Base-by-base conservation (phyloP, 2,888 invertebrate species). In the Torymus aiolomorphi region DNA sequence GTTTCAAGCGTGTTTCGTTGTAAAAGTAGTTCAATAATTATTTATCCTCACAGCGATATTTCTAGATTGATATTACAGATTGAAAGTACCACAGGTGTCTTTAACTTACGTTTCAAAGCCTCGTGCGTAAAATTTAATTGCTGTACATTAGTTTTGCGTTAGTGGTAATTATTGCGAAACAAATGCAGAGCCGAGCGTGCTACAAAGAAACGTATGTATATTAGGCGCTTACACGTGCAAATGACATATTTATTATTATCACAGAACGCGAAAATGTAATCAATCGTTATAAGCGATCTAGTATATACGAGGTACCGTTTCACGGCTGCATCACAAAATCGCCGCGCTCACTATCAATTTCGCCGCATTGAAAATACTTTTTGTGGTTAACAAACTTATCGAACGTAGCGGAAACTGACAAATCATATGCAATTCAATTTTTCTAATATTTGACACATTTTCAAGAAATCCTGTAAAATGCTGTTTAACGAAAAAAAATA, bases 231-330 rank as follows among this genome's bases (percentile, higher is more conserved):
- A 18, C 49, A 56, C 18, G 56, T 61, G 20, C 56, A n/a, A 78
- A 57, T 10, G 63, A 70, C 59, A 51, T 63, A 51, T 51, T 61
- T 73, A 42, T 42, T 42, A 65, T 73, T 76, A 80, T 80, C 80
- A 76, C 80, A 76, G 76, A 63, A 80, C 42, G 80, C 65, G 52
- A 67, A 73, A 80, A 80, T 57, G 72, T 20, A 72, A 72, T 52
- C 42, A 76, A 76, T 72, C 24, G 62, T 65, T 66, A 56, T 67
- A 67, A 76, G 63, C 61, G 18, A 20, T 56, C 59, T 16, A 69
- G 20, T 67, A 69, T 31, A 42, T 11, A 51, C 42, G 42, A 63
- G 20, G 8, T 63, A 14, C 66, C 3, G 20, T 66, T 59, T 14
- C 42, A 52, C 20, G 57, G 18, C 18, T 31, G 54, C 66, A 12